phyloP scores from a whole-genome alignment of 2,888 invertebrate genomes.

The Diarsia rubi region DNA sequence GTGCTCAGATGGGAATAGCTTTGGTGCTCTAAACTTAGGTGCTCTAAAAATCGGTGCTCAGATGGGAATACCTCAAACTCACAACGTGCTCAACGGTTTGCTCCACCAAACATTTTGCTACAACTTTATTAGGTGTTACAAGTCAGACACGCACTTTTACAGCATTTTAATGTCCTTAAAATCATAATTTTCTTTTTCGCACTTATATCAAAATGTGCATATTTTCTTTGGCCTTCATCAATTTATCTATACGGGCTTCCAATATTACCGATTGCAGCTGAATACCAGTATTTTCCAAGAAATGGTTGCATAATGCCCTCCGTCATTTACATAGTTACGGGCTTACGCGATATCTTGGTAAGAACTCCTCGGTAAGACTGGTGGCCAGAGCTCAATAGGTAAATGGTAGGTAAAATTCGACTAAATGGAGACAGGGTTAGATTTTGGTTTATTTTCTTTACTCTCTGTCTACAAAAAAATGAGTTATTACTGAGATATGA shows the following conservation, averaged over 20 bases:
- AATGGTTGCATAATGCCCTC: neutral
- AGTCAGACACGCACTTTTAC: neutral
- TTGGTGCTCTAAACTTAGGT: too few relatives aligned
- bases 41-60: too few relatives aligned
- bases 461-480: too few relatives aligned
- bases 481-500: too few relatives aligned
- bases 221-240: neutral
- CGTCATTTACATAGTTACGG: neutral
- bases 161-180: neutral
- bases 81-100: neutral
- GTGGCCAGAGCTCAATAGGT: neutral
- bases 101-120: neutral
- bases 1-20: too few relatives aligned
- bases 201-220: too few relatives aligned
- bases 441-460: neutral
- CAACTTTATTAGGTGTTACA: neutral
- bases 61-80: too few relatives aligned
- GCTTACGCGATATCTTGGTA: neutral
- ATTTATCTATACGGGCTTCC: neutral
- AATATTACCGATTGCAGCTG: neutral
- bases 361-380: neutral
- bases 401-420: too few relatives aligned
- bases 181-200: neutral
- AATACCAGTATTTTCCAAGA: conserved; percentile 1
- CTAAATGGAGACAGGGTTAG: neutral